A percentile compares a stretch with the other conserved stretches of the same genome.
Evolutionary conservation across 2,888 invertebrate genomes (phyloP).

Genomic region (Cosmopolites sordidus): DNA sequence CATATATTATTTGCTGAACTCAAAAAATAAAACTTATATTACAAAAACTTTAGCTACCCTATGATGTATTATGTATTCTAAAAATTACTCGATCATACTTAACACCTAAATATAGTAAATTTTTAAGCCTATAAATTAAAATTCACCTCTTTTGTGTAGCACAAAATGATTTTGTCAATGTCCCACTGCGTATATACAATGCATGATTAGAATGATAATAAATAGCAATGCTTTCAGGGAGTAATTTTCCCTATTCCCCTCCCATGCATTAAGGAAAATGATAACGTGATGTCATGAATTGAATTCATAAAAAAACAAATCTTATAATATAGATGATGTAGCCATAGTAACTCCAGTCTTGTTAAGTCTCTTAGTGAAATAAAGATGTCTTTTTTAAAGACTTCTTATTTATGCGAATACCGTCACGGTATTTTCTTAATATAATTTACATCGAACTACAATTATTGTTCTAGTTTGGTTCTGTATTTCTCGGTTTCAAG

Average conservation of each 20-base stretch:
- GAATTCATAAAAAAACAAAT: not conserved
- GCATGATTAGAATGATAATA: slow-evolving; percentile 16
- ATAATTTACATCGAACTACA: not conserved
- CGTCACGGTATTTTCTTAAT: slow-evolving; percentile 5
- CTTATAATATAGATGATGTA: slow-evolving; percentile 19
- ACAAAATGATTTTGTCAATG: slow-evolving; percentile 3
- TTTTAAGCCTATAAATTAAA: slow-evolving; percentile 8
- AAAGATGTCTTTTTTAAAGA: slow-evolving; percentile 3
- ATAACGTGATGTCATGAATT: not conserved
- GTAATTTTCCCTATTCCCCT: not conserved
- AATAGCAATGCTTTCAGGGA: slow-evolving; percentile 12
- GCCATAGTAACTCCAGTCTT: slow-evolving; percentile 26
- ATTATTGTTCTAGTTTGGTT: slow-evolving; percentile 6
- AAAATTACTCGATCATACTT: slow-evolving; percentile 9
- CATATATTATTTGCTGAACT: not conserved
- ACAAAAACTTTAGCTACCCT: slow-evolving; percentile 7
- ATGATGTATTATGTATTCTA: slow-evolving; percentile 13
- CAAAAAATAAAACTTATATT: not conserved
- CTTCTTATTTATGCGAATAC: slow-evolving; percentile 6
- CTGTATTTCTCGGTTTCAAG: slow-evolving; percentile 46
- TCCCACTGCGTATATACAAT: slow-evolving; percentile 6
- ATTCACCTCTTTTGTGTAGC: not conserved
- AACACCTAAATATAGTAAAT: not conserved
- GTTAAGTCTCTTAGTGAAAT: slow-evolving; percentile 10
- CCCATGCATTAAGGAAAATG: not conserved